Evolutionary conservation across 2,113 vertebrate species (phyloP).

Genomic region (Dolichotis patagonum): DNA sequence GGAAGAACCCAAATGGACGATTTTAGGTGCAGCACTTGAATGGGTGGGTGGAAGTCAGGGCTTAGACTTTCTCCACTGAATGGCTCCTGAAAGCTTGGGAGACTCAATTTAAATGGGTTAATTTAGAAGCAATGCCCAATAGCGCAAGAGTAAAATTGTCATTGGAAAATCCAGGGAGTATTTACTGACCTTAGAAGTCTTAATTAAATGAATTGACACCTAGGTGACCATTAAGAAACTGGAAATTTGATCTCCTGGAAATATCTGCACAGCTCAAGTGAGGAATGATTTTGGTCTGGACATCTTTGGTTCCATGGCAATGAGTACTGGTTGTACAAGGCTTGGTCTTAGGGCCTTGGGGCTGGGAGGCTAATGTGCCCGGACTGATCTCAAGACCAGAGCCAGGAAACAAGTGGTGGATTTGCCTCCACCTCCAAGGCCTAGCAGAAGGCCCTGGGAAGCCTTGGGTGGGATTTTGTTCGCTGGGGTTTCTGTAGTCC

Average conservation of each 20-base stretch:
- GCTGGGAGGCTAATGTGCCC: neutral
- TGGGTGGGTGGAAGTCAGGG: neutral
- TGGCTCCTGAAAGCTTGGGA: neutral
- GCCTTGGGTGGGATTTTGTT: neutral
- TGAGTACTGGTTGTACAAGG: neutral
- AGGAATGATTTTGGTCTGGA: neutral
- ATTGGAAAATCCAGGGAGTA: neutral
- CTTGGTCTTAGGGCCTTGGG: rapidly evolving
- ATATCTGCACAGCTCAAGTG: neutral
- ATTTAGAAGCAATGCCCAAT: neutral
- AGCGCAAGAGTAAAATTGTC: neutral
- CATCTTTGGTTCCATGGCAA: neutral
- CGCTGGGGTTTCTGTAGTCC: neutral
- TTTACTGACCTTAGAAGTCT: neutral
- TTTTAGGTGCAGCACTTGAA: neutral
- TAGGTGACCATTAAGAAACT: neutral
- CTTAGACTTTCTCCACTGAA: neutral
- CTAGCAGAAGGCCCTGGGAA: neutral
- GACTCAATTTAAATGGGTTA: neutral
- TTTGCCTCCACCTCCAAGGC: neutral
- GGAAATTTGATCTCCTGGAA: neutral
- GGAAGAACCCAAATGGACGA: neutral
- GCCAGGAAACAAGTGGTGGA: neutral
- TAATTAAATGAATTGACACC: neutral
- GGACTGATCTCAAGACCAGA: neutral